Evolutionary conservation across 2,113 vertebrate species (phyloP), one percentile per base, ranked within the genome.

Genomic region (Eublepharis macularius): DNA sequence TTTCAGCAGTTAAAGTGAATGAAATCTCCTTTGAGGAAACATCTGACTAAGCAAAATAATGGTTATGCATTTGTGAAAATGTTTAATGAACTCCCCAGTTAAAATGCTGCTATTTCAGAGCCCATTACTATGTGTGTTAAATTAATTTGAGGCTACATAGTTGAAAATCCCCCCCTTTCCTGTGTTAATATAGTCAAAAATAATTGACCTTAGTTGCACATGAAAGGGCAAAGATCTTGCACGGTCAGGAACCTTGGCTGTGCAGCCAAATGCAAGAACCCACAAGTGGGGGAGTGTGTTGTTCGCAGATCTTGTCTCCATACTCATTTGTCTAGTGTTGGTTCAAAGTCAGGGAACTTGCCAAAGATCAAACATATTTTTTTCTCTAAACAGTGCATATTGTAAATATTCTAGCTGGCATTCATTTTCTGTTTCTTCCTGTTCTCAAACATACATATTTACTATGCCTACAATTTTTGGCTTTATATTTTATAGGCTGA

Each of bases 1-100:
- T 94, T 95, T 90, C 92, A 94, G 91, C 83, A 94, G 83, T 92
- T 96, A 95, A 94, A 96, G 93, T 95, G 87, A 95, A 96, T 93
- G 75, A 95, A 89, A 45, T 95, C 87, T 91, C 94, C 94, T 95
- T 91, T 91, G 92, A 96, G 94, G 93, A 96, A 96, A 95, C 92
- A 94, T 95, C 93, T 95, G 94, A 96, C 94, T 94, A 94, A 96
- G 91, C 85, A 95, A 95, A 95, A 94, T 91, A 95, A 95, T 92
- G 68, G 90, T 95, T 95, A 93, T 93, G 85, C 87, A 88, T 95
- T 95, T 94, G 63, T 87, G 92, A 95, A 96, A 93, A 94, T 91
- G 89, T 91, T 96, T 95, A 93, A 96, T 96, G 92, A 95, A 95
- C 88, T 94, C 91, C 85, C 83, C 94, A 73, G 60, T 94, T 95